phyloP scores from a whole-genome alignment of 2,888 invertebrate genomes.

The Conchocele bisecta region DNA sequence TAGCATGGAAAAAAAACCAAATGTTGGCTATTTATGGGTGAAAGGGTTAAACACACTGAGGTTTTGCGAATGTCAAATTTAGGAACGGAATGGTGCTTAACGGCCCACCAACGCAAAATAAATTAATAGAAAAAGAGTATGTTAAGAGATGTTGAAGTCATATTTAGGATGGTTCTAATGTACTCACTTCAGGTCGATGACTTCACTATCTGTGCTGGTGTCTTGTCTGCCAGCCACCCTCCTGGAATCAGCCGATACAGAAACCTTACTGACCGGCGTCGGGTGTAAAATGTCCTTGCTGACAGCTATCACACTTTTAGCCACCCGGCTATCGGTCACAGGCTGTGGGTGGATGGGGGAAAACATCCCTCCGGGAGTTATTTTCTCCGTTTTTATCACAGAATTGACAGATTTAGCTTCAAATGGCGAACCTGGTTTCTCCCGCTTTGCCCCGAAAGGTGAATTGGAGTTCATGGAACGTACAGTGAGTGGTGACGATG shows the following conservation, averaged over 20 bases:
- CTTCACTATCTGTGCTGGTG: conserved; percentile 21
- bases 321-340: conserved; percentile 58
- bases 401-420: conserved; percentile 28
- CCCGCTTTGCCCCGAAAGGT: conserved; percentile 13
- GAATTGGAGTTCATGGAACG: conserved; percentile 1
- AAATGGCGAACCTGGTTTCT: conserved; percentile 17
- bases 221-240: conserved; percentile 1
- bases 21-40: no score
- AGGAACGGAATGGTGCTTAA: no score
- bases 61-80: no score
- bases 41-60: no score
- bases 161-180: no score
- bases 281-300: conserved; percentile 66
- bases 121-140: no score
- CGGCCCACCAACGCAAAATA: no score
- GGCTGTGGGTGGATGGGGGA: conserved; percentile 78
- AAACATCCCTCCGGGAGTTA: conserved; percentile 67
- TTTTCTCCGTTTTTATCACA: conserved; percentile 68
- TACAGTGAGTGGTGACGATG: conserved; percentile 24
- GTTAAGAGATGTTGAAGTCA: no score
- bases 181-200: conserved; percentile 53
- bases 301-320: conserved; percentile 48
- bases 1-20: no score
- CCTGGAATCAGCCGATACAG: conserved; percentile 6
- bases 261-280: conserved; percentile 54